These are phyloP conservation scores for Dendrocincla fuliginosa DNA, from an alignment of 2,797 vertebrate genomes.

Conservation along the genomic window DNA sequence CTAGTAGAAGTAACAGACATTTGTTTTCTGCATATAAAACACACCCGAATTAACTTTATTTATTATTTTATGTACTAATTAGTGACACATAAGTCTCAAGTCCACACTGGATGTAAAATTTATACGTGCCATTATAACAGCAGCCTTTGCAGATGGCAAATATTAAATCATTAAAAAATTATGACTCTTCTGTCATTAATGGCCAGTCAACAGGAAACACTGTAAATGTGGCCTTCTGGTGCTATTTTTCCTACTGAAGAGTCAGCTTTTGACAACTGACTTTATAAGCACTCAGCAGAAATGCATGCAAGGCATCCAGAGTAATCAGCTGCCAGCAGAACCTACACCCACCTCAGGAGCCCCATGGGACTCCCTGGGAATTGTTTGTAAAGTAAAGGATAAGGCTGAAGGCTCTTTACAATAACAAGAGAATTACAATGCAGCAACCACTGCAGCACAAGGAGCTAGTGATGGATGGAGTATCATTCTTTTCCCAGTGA, in stretches of 20 bases:
- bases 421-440: neutral
- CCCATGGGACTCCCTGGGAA: neutral
- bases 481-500: neutral
- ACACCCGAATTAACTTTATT: neutral
- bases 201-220: neutral
- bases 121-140: neutral
- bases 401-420: conserved; percentile 1
- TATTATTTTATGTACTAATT: conserved; percentile 11
- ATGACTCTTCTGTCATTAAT: neutral
- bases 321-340: conserved; percentile 9
- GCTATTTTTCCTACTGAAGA: neutral
- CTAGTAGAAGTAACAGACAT: neutral
- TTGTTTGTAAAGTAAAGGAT: conserved; percentile 30
- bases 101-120: neutral
- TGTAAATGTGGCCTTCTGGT: neutral
- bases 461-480: conserved; percentile 10
- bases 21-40: neutral
- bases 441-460: neutral
- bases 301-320: neutral
- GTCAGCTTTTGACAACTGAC: neutral
- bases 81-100: neutral
- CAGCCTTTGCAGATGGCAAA: neutral
- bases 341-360: neutral
- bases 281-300: neutral
- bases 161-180: conserved; percentile 23